These are phyloP conservation scores for Cyclopterus lumpus DNA, from an alignment of 2,797 vertebrate species.

Conservation along the genomic window DNA sequence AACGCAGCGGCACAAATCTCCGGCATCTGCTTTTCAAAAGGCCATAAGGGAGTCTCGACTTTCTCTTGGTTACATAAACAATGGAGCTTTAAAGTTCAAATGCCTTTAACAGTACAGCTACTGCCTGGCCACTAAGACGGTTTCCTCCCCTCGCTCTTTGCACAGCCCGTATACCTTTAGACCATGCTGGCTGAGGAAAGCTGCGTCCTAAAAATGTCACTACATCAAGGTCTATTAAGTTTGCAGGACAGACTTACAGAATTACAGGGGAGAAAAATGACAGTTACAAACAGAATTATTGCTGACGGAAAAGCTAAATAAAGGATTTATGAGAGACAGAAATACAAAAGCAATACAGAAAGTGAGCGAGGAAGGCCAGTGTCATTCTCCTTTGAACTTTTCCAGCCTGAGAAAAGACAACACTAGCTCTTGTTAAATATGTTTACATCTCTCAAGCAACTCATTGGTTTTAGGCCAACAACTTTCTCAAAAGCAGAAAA, in stretches of 20 bases:
- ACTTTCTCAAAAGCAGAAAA: constrained; percentile 56
- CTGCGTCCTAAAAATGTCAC: constrained; percentile 14
- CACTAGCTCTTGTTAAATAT: constrained; percentile 66
- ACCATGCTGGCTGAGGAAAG: constrained; percentile 22
- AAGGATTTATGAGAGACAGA: constrained; percentile 43
- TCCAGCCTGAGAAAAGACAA: constrained; percentile 66
- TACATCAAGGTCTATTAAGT: constrained; percentile 8
- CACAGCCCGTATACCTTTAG: constrained; percentile 35
- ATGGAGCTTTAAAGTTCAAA: constrained; percentile 79
- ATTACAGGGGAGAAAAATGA: constrained; percentile 35
- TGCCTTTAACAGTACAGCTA: constrained; percentile 82
- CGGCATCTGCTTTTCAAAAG: constrained; percentile 75
- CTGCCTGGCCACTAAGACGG: constrained; percentile 62
- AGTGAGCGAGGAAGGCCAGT: constrained; percentile 43
- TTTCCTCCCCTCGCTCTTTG: constrained; percentile 51
- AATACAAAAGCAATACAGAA: constrained; percentile 39
- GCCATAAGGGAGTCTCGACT: constrained; percentile 74
- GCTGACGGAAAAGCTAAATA: constrained; percentile 50
- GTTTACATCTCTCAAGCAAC: constrained; percentile 69
- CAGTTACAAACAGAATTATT: constrained; percentile 34
- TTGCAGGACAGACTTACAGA: constrained; percentile 12
- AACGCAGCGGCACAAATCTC: constrained; percentile 72
- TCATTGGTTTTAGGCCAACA: constrained; percentile 64
- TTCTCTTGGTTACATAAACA: constrained; percentile 84
- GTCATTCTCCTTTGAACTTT: constrained; percentile 46